Base-by-base conservation (phyloP, 2,888 invertebrate genomes). In the Sinopyrophorus schimmeli region DNA sequence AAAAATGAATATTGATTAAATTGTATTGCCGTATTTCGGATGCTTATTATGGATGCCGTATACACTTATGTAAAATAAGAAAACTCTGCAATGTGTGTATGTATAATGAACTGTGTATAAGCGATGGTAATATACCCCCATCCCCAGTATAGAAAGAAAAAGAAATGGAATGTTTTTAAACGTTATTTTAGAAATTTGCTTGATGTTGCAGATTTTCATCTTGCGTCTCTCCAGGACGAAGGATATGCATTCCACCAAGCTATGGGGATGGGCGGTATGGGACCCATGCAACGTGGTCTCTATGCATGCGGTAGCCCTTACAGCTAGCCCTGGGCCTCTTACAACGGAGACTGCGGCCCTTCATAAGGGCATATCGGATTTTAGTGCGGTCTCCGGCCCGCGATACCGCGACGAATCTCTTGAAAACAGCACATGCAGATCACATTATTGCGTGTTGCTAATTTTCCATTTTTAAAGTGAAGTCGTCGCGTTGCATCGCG, bases 291-390 rank as follows among this genome's bases (percentile, higher is more conserved):
- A 60, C 73, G 76, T 62, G 75, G 75, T 63, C 70, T 76, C 51
- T 76, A 76, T 67, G 76, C 75, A 42, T 76, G 75, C 68, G 75
- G 75, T 48, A 74, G 74, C 60, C 76, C 76, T 40, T 76, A 76
- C 74, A 76, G 76, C 74, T 76, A 76, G 75, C 75, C 74, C 67
- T 75, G 74, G 75, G 74, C 74, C 72, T 67, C 74, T 62, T 75
- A 75, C 64, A 75, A 74, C 73, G 73, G 74, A 72, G 74, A 74
- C 73, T 74, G 74, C 69, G 74, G 74, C 56, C 74, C 74, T 50
- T 74, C 74, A 44, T 74, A 74, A 57, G 63, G 65, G 57, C 59
- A 55, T 55, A 30, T 71, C 71, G 71, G 70, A 71, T 72, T 64
- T 53, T 60, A 59, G 65, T 48, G 67, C 71, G 68, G 73, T 73